These are phyloP conservation scores for Ascaphus truei DNA, from an alignment of 2,113 vertebrate species.

Conservation along the genomic window DNA sequence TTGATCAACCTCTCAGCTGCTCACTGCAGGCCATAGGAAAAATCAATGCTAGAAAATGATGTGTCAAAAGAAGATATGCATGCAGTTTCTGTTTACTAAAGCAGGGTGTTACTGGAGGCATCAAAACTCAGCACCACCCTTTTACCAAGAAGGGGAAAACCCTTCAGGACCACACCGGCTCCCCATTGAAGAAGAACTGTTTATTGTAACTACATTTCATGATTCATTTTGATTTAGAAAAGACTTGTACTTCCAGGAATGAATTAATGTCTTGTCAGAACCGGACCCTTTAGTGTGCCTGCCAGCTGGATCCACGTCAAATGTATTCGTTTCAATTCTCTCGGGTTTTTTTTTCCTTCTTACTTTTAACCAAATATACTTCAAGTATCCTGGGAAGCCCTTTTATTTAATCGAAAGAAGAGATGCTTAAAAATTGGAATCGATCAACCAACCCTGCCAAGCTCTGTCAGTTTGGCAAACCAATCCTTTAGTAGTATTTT, in stretches of 20 bases:
- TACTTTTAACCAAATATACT: no score
- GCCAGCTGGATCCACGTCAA: conserved; percentile 15
- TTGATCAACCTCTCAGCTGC: no score
- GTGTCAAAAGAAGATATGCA: no score
- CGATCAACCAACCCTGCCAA: no score
- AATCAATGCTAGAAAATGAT: no score
- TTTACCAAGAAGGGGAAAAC: background rate
- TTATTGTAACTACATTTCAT: background rate
- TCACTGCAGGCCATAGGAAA: no score
- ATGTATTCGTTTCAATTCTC: no score
- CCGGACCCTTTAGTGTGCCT: background rate
- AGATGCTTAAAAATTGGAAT: no score
- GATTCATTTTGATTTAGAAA: conserved; percentile 3
- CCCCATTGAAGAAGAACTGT: background rate
- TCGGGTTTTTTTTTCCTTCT: conserved; percentile 12
- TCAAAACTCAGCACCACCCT: no score
- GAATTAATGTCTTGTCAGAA: conserved; percentile 5
- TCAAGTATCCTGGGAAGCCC: conserved; percentile 22
- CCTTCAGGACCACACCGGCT: background rate
- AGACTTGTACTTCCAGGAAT: conserved; percentile 11
- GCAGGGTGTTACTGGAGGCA: background rate
- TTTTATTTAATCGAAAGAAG: no score
- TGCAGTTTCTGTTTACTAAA: background rate
- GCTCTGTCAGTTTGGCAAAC: no score
- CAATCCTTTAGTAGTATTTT: no score